Evolutionary conservation across 2,888 invertebrate genomes (phyloP).

Genomic region (Tetragnatha montana): DNA sequence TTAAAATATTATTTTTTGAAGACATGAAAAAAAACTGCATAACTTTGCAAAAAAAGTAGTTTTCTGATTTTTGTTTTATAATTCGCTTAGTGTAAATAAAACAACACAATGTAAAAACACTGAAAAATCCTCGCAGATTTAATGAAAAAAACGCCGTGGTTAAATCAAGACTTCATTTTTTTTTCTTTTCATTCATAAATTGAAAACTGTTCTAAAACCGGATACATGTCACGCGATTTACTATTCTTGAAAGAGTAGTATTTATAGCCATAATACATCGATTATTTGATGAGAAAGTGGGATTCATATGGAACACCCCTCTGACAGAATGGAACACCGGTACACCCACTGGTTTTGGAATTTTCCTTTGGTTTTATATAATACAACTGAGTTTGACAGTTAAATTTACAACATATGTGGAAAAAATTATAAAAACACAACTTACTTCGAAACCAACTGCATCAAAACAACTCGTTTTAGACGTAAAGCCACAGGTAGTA

Average conservation of each 20-base stretch:
- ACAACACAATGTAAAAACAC: too few species aligned
- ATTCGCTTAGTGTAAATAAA: too few species aligned
- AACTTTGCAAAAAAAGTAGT: too few species aligned
- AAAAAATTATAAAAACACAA: constrained; percentile 12
- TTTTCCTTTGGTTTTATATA: background rate
- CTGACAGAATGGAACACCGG: background rate
- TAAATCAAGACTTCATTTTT: too few species aligned
- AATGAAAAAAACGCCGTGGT: too few species aligned
- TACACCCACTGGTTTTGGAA: background rate
- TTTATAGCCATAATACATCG: background rate
- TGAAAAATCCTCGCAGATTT: too few species aligned
- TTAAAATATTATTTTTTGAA: too few species aligned
- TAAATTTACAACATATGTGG: background rate
- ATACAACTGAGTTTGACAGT: background rate
- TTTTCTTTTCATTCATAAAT: too few species aligned
- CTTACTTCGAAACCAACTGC: constrained; percentile 42
- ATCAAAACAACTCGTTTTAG: constrained; percentile 12
- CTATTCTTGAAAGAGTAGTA: background rate
- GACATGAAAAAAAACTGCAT: too few species aligned
- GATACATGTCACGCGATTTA: too few species aligned
- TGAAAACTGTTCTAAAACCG: too few species aligned
- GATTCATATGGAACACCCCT: background rate
- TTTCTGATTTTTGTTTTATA: too few species aligned
- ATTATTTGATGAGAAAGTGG: background rate
- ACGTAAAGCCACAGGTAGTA: constrained; percentile 38